A percentile compares a stretch with the other conserved stretches of the same genome.
phyloP scores from a whole-genome alignment of 2,888 invertebrate species.

The Lasioglossum calceatum region DNA sequence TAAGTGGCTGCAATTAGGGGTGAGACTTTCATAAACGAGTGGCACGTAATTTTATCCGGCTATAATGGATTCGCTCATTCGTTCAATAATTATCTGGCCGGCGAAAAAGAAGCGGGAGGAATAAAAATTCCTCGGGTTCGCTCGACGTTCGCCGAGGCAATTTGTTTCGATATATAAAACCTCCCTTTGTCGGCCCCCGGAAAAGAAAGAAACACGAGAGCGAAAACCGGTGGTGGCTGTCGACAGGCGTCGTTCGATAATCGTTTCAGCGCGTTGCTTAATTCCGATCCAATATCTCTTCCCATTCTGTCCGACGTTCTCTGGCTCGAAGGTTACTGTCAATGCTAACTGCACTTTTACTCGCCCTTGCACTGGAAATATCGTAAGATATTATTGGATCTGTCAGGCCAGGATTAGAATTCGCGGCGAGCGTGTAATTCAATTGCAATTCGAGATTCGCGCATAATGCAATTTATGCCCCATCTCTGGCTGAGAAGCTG shows the following conservation, averaged over 20 bases:
- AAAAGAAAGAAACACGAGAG: slow-evolving; percentile 9
- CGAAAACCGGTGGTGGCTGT: neutral
- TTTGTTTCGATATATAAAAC: slow-evolving; percentile 27
- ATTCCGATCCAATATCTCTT: slow-evolving; percentile 24
- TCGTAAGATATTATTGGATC: slow-evolving; percentile 9
- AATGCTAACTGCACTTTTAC: neutral
- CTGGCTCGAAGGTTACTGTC: neutral
- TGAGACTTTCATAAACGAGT: slow-evolving; percentile 9
- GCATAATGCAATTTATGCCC: slow-evolving; percentile 18
- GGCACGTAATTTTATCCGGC: slow-evolving; percentile 10
- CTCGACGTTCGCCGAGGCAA: slow-evolving; percentile 7
- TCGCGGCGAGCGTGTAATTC: slow-evolving; percentile 3
- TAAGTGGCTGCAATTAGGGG: slow-evolving; percentile 10
- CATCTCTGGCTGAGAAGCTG: slow-evolving; percentile 21
- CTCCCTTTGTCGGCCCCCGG: neutral
- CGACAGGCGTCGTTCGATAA: neutral
- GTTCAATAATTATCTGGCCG: slow-evolving; percentile 24
- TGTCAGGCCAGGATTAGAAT: slow-evolving; percentile 6
- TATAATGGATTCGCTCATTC: slow-evolving; percentile 9
- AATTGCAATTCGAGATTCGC: slow-evolving; percentile 20
- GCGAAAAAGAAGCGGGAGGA: slow-evolving; percentile 8
- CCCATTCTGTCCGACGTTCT: neutral
- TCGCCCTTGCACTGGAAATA: neutral
- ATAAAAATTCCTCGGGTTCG: slow-evolving; percentile 1
- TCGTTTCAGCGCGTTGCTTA: slow-evolving; percentile 1